Base-by-base conservation (phyloP, 2,888 invertebrate genomes). In the Empis stercorea region DNA sequence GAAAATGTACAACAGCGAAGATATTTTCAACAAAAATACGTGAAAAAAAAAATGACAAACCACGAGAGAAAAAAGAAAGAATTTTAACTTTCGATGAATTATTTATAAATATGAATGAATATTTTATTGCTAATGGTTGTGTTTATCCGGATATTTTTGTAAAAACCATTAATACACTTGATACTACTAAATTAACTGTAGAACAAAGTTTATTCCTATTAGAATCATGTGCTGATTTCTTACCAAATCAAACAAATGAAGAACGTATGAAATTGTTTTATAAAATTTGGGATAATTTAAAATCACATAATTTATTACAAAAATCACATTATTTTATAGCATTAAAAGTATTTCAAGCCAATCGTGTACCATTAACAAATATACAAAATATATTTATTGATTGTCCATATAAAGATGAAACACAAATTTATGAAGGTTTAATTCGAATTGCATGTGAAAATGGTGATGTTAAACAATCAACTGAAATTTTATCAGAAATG, bases 401-500 rank as follows among this genome's bases (percentile, higher is more conserved):
- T 42, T 41, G 46, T 2, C 27, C 32, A 11, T 70, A 72, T 1
- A 58, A 70, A 54, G 72, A 76, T 0, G 71, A 76, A 53, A 57
- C 67, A 2, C 67, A 70, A 10, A 75, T 80, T 1, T 79, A 76
- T 58, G 72, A 75, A 47, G 65, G 76, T 1, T 65, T 84, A 32
- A 58, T 84, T 43, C 68, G 70, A 54, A 72, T 73, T 44, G 71
- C 75, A 6, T 79, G 77, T 47, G 73, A 76, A 45, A 57, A 55
- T 30, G 81, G 80, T 13, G 74, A 81, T 56, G 59, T 77, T 15
- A 73, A 78, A 57, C 73, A 76, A 0, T 73, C 77, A 1, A 72
- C 74, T 55, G 62, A 65, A 43, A 67, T 82, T 7, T 65, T 84
- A 46, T 66, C 74, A 2, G 72, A 75, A 42, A 81, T 83, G 76